Evolutionary conservation across 2,113 vertebrate genomes (phyloP), one percentile per base, ranked within the genome.

Genomic region (Pimephales promelas): DNA sequence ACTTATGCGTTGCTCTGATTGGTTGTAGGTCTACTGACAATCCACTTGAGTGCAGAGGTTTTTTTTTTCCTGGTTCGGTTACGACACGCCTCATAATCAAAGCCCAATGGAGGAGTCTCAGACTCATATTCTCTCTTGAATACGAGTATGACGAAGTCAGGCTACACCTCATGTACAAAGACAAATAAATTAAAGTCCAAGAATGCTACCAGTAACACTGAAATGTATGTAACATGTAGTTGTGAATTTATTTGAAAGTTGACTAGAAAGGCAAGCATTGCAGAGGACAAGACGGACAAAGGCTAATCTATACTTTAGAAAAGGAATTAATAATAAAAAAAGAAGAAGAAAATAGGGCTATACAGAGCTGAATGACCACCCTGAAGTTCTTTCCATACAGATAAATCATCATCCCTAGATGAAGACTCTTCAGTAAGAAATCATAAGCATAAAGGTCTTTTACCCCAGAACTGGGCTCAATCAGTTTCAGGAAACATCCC

Each of bases 191-290:
- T 49, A 1, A 13, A 49, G 54, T 52, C 18, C 24, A 81, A 54
- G 28, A 49, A 78, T 26, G 36, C 22, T 16, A 16, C 4, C 28
- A 40, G 13, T 20, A 81, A 52, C 52, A 71, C 54, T 36, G 20
- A 22, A 66, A 64, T 11, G 18, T 49, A 66, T 45, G 8, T 82
- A 74, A 83, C 85, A 87, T 81, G 84, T 82, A 87, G 83, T 83
- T 49, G 40, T 43, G 31, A 79, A 84, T 87, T 87, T 89, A 89
- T 89, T 89, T 47, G 31, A 71, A 79, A 84, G 82, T 45, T 47
- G 22, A 83, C 81, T 84, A 84, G 62, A 86, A 88, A 89, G 71
- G 49, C 78, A 79, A 70, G 66, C 64, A 16, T 62, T 76, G 66
- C 57, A 76, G 56, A 85, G 59, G 79, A 66, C 26, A 45, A 68